Evolutionary conservation across 2,797 vertebrate species (phyloP), one percentile per base, ranked within the genome.

Genomic region (Anas bernieri): DNA sequence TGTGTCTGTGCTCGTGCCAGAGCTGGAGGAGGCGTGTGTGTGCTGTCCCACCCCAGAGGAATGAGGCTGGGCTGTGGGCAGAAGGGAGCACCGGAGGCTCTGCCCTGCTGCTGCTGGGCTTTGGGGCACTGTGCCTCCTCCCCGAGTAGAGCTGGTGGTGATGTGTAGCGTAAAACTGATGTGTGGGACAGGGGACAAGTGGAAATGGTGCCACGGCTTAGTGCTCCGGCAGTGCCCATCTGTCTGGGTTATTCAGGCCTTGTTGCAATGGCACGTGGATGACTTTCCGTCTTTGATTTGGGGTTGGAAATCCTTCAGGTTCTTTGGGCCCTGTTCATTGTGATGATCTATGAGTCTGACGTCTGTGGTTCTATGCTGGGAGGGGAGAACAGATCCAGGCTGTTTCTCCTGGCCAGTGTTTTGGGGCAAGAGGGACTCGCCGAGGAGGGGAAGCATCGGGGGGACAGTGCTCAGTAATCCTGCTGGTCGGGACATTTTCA

Each of bases 51-150:
- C 12, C n/a, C 58, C 48, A 41, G 2, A 6, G 50, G 20, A 76
- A 37, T 16, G 22, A 35, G 0, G 2, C 0, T 0, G 56, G 30
- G 56, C 39, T 33, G 2, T 14, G 20, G 31, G 46, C 62, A 35
- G n/a, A 59, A 67, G 3, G 4, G 3, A 13, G 28, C 6, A 11
- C 3, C 1, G 18, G 48, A 74, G 35, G 48, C 39, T 37, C 56
- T 5, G 14, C n/a, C 6, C 2, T 17, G 4, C 8, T 43, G 15
- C n/a, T 79, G 48, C 59, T 25, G 23, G 58, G 41, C 5, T 39
- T n/a, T 61, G 21, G 31, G 83, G 35, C 21, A 7, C 21, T 4
- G 37, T 10, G 12, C 39, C 12, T 13, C 39, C 39, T 61, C 35
- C 15, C 3, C 23, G 3, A 9, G 6, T 12, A 54, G 18, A 80